A percentile compares a stretch with the other conserved stretches of the same genome.
Evolutionary conservation across 2,888 invertebrate genomes (phyloP).

Genomic region (Flexamia atlantica): DNA sequence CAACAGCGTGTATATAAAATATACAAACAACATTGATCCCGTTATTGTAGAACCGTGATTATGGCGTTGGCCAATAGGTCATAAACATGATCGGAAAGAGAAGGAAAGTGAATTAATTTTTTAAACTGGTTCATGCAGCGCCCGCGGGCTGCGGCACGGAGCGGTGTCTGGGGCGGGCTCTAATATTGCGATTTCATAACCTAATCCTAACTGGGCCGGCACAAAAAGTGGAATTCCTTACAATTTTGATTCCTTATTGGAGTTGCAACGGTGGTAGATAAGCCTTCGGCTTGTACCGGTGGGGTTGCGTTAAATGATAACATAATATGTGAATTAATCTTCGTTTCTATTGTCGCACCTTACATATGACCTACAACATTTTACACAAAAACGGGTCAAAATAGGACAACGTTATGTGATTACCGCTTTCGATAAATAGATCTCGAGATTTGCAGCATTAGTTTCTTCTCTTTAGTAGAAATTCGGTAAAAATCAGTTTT

Average conservation of each 20-base stretch:
- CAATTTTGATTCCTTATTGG: slow-evolving; percentile 10
- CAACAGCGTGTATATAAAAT: not conserved
- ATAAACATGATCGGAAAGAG: slow-evolving; percentile 45
- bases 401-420: too few relatives aligned
- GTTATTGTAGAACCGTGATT: slow-evolving; percentile 2
- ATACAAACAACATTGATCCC: not conserved
- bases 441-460: too few relatives aligned
- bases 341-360: too few relatives aligned
- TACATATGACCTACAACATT: too few relatives aligned
- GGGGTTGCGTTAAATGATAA: too few relatives aligned
- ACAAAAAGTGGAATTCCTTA: slow-evolving; percentile 32
- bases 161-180: slow-evolving; percentile 12
- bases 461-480: too few relatives aligned
- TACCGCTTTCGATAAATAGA: too few relatives aligned
- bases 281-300: too few relatives aligned
- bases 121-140: slow-evolving; percentile 33
- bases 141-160: slow-evolving; percentile 2
- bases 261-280: not conserved
- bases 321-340: too few relatives aligned
- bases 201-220: slow-evolving; percentile 22
- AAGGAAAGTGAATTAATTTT: slow-evolving; percentile 46
- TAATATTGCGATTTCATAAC: slow-evolving; percentile 33
- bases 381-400: too few relatives aligned
- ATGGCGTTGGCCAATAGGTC: slow-evolving; percentile 19
- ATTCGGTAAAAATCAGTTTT: too few relatives aligned